Percentiles rank a stretch among this genome's conserved stretches.
These are phyloP conservation scores for honey bee (Apis mellifera) DNA, from an alignment of 1,140 invertebrate genomes.

Conservation along the genomic window Amel_HAv3.1 CM009936.2:11552501-11553000, in stretches of 20 bases:
- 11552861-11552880: no score
- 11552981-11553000: no score
- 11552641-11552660: conserved; percentile 76
- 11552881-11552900: no score
- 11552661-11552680: conserved; percentile 71
- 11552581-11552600: conserved; percentile 65
- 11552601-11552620: conserved; percentile 56
- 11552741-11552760: not conserved
- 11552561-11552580: conserved; percentile 53
- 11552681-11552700: conserved; percentile 53
- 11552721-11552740: conserved; percentile 51
- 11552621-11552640: conserved; percentile 46
- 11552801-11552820: not conserved
- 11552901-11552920: no score
- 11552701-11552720: conserved; percentile 26
- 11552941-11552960: no score
- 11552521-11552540: conserved; percentile 60
- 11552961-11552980: no score
- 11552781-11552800: not conserved
- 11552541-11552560: conserved; percentile 48
- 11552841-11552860: no score
- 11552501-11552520: conserved; percentile 49
- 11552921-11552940: no score
- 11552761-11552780: not conserved
- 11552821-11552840: no score